Evolutionary conservation across 2,888 invertebrate genomes (phyloP), one percentile per base, ranked within the genome.

Genomic region (Neria commutata): DNA sequence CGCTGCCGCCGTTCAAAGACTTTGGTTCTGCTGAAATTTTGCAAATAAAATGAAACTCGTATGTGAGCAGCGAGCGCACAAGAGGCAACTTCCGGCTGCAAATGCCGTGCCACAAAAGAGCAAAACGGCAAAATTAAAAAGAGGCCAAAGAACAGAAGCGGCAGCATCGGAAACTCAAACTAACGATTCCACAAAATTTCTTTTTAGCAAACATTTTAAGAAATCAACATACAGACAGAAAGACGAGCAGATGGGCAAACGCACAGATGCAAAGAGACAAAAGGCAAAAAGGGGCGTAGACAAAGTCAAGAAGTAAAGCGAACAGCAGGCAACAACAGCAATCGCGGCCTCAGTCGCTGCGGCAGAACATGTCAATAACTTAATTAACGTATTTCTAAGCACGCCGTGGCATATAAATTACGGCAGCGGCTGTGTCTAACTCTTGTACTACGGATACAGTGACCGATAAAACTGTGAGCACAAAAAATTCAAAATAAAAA

Each of bases 341-440:
- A 3, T 33, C 10, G 17, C 26, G 34, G n/a, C n/a, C 14, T 11
- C 16, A 48, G 40, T 29, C 17, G 11, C 19, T n/a, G 2, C 24
- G 23, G 16, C 16, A 48, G 45, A 47, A 53, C n/a, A n/a, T n/a
- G 49, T 54, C 52, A 58, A 58, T 58, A 33, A 58, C 48, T 58
- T 53, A 48, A 53, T 58, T 58, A 58, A 37, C 11, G 17, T 37
- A 14, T 17, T 19, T 17, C 42, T 5, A 3, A 19, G 14, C 42
- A 4, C 21, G 42, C 3, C 42, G 42, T 42, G 42, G 42, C 19
- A 16, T 6, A 50, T 58, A 58, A 58, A 56, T 51, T 25, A 45
- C 29, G 11, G 14, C 25, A 42, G 42, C 49, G 19, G 14, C 17
- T 14, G 21, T 14, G n/a, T 8, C 29, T 29, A 11, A 29, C 29